Base-by-base conservation (phyloP, 1,140 invertebrate species). In the Drosophila lowei region DNA sequence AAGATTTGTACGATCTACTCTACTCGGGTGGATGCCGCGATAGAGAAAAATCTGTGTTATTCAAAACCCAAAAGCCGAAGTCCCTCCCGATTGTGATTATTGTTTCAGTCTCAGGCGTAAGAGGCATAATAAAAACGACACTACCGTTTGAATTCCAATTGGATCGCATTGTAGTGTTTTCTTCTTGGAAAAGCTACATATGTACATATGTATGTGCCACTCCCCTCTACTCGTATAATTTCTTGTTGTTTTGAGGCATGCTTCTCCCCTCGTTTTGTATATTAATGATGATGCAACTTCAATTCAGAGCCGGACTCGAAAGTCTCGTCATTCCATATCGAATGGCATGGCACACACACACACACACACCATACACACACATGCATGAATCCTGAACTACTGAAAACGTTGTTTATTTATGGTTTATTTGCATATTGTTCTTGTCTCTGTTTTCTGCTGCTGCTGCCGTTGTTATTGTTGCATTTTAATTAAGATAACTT, bases 401-500 rank as follows among this genome's bases (percentile, higher is more conserved):
- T 13, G 34, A 38, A 38, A 11, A 41, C 52, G 25, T 57, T 49
- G 34, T 46, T 70, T 70, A 68, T 68, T 68, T 68, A 68, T 70
- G 57, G 44, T 53, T n/a, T 44, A 63, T 72, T 58, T 47, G 52
- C 68, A 56, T 64, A 57, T 86, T 67, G 62, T 56, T 48, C 18
- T 48, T 67, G 49, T 48, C 50, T 9, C 47, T 13, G 23, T 23
- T 23, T 49, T 18, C 47, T 49, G 50, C 50, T 11, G 25, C 50
- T 15, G 8, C 30, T 38, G 28, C 16, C 38, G 30, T 72, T 72
- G 63, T 86, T 66, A 41, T 60, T 79, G 72, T 63, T 85, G 80
- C 81, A 81, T 80, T 86, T 86, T 77, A 70, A 86, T 86, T 74
- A 81, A 80, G 81, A 85, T 85, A 86, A 74, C 77, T 86, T 86